Conservation (phyloP, 2,888 invertebrate genomes). For the Ormyrus labotus region DNA sequence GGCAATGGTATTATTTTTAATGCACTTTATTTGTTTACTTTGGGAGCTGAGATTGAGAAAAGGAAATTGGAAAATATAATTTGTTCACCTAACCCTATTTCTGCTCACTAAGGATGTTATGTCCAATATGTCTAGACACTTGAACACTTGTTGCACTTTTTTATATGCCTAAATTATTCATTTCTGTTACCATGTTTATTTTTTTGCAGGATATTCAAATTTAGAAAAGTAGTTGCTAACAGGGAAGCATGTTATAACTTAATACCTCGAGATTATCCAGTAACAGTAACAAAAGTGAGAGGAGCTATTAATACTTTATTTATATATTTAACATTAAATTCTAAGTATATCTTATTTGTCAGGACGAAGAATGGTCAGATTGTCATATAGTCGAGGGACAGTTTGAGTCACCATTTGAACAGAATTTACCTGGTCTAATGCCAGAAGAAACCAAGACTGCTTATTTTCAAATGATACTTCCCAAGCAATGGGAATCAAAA, state of each 20-base stretch:
- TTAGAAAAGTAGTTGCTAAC: slow-evolving; percentile 90
- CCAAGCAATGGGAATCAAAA: slow-evolving; percentile 85
- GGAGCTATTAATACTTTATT: background rate
- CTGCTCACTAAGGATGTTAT: too few species aligned
- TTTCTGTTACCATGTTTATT: background rate
- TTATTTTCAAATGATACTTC: slow-evolving; percentile 89
- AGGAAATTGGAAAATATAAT: too few species aligned
- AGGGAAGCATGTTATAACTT: slow-evolving; percentile 89
- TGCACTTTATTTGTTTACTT: too few species aligned
- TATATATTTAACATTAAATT: background rate
- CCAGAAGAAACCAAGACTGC: slow-evolving; percentile 90
- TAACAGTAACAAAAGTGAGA: slow-evolving; percentile 89
- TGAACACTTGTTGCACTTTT: slow-evolving; percentile 2
- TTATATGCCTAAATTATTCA: background rate
- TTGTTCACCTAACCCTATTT: slow-evolving; percentile 1
- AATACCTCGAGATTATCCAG: slow-evolving; percentile 88
- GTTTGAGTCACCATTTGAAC: slow-evolving; percentile 90
- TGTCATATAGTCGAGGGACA: slow-evolving; percentile 89
- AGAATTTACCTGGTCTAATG: slow-evolving; percentile 90
- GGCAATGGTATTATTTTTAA: too few species aligned
- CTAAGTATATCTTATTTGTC: slow-evolving; percentile 59
- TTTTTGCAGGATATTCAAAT: slow-evolving; percentile 89
- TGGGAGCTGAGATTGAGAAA: too few species aligned
- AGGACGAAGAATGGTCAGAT: slow-evolving; percentile 86
- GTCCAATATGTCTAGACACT: too few species aligned